A percentile compares a stretch with the other conserved stretches of the same genome.
Conservation (phyloP, 2,113 vertebrate genomes). For the Poeciliopsis turrubarensis region DNA sequence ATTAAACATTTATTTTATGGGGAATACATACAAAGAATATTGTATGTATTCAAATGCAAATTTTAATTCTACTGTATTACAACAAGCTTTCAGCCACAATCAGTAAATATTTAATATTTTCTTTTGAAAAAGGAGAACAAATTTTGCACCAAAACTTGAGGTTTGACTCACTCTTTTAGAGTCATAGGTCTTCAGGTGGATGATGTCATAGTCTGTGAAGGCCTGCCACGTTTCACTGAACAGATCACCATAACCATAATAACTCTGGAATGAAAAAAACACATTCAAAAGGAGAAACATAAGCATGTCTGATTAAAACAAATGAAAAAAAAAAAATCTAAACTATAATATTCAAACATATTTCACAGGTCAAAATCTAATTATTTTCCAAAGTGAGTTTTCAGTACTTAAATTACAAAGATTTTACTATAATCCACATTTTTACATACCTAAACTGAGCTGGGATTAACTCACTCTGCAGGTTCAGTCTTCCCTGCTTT, state of each 20-base stretch:
- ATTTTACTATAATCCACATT: not conserved
- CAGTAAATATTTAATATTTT: not conserved
- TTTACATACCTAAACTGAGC: not conserved
- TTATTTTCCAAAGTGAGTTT: not conserved
- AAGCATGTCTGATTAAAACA: constrained; percentile 7
- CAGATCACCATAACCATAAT: constrained; percentile 92
- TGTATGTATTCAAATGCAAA: not conserved
- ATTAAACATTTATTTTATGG: not conserved
- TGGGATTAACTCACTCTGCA: not conserved
- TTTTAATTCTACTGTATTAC: not conserved
- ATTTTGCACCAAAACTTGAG: not conserved
- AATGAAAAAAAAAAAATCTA: not conserved
- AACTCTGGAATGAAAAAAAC: constrained; percentile 80
- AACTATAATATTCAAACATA: no score
- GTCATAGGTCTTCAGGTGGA: constrained; percentile 93
- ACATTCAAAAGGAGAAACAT: not conserved
- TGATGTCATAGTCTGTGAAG: constrained; percentile 89
- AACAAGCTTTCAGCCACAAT: no score
- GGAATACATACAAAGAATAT: not conserved
- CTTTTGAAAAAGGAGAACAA: not conserved
- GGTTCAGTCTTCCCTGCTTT: not conserved
- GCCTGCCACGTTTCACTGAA: constrained; percentile 94
- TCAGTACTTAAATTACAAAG: not conserved
- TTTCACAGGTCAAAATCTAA: no score
- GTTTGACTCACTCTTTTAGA: constrained; percentile 86